Percentiles rank a stretch among this genome's conserved stretches.
These are phyloP conservation scores for Tragopan temminckii DNA, from an alignment of 2,797 vertebrate species.

Conservation along the genomic window DNA sequence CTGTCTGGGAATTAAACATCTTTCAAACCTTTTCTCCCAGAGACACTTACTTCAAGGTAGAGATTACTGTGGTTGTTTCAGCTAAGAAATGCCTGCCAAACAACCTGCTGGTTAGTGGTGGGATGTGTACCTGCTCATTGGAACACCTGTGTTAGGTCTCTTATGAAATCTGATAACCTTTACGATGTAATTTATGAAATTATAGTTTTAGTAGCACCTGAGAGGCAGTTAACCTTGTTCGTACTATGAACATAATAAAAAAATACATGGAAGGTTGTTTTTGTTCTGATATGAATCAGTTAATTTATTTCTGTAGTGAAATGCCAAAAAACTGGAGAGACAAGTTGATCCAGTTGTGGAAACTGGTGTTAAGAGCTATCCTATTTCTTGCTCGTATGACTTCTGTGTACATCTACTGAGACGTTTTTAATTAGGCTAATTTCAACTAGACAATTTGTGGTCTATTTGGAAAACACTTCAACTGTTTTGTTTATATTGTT, in stretches of 20 bases:
- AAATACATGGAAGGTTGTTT: background rate
- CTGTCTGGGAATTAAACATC: background rate
- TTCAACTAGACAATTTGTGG: background rate
- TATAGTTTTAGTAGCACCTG: background rate
- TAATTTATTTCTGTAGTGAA: slow-evolving; percentile 5
- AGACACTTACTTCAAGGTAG: background rate
- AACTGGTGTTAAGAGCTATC: background rate
- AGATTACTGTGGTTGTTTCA: background rate
- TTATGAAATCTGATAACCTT: slow-evolving; percentile 22
- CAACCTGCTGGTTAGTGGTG: background rate
- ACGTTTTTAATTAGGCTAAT: background rate
- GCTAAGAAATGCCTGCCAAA: background rate
- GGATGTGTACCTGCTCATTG: slow-evolving; percentile 1
- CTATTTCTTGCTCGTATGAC: background rate
- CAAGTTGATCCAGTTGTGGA: slow-evolving; percentile 29
- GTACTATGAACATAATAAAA: slow-evolving; percentile 1
- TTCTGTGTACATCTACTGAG: background rate
- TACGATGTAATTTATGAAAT: background rate
- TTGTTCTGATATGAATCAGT: slow-evolving; percentile 38
- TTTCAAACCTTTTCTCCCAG: background rate
- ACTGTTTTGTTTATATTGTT: background rate
- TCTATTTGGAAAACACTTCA: background rate
- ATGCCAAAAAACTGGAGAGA: background rate
- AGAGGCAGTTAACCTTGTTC: slow-evolving; percentile 16
- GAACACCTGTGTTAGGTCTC: background rate